Conservation (phyloP, 92 coral and sea anemone genomes). For the Porites lobata region DNA sequence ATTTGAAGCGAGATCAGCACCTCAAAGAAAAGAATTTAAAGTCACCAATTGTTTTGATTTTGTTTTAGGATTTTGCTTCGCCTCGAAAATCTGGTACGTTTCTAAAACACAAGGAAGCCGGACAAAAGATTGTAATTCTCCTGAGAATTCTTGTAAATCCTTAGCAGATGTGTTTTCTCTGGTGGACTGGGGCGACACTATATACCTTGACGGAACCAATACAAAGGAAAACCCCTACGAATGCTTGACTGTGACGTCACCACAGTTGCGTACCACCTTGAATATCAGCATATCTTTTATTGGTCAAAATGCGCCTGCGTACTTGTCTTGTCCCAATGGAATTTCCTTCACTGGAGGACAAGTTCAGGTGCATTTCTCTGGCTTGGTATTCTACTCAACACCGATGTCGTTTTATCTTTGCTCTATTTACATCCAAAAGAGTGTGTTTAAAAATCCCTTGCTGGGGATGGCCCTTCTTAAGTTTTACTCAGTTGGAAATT, state of each 20-base stretch:
- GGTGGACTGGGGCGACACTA: slow-evolving; percentile 47
- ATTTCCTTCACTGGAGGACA: slow-evolving; percentile 22
- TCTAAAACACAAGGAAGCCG: slow-evolving; percentile 27
- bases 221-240: slow-evolving; percentile 39
- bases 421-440: slow-evolving; percentile 4
- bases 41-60: not conserved
- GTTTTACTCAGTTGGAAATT: slow-evolving; percentile 10
- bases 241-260: slow-evolving; percentile 39
- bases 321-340: slow-evolving; percentile 34
- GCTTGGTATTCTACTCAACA: slow-evolving; percentile 19
- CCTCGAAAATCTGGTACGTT: slow-evolving; percentile 49
- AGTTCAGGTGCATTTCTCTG: not conserved
- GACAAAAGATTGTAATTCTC: slow-evolving; percentile 27
- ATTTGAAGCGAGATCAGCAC: not conserved
- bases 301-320: slow-evolving; percentile 29
- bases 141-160: slow-evolving; percentile 31
- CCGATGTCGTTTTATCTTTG: slow-evolving; percentile 18
- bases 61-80: not conserved
- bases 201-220: slow-evolving; percentile 61
- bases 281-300: slow-evolving; percentile 39
- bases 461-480: not conserved
- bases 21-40: not conserved
- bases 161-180: slow-evolving; percentile 34
- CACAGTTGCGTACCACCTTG: not conserved
- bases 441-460: not conserved